phyloP scores from a whole-genome alignment of 2,797 vertebrate genomes.

The Salarias fasciatus region DNA sequence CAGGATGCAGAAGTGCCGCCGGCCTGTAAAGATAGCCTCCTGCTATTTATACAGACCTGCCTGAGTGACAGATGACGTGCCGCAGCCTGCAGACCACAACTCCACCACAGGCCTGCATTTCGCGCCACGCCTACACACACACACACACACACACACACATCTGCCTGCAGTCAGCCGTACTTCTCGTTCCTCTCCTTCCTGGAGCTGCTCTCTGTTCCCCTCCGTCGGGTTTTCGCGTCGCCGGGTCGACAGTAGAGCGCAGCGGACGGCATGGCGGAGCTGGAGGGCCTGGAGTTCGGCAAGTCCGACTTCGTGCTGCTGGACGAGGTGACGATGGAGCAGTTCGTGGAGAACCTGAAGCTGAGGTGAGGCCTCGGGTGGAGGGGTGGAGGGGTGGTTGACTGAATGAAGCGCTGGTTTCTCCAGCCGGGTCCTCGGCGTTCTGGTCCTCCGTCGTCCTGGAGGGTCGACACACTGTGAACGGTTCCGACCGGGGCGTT shows the following conservation, averaged over 20 bases:
- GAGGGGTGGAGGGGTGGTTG: slow-evolving; percentile 28
- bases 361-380: slow-evolving; percentile 82
- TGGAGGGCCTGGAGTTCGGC: slow-evolving; percentile 90
- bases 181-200: slow-evolving; percentile 67
- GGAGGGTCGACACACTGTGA: too few relatives aligned
- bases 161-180: slow-evolving; percentile 36
- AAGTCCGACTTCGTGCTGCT: slow-evolving; percentile 94
- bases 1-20: slow-evolving; percentile 63
- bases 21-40: slow-evolving; percentile 66
- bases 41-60: slow-evolving; percentile 50
- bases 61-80: slow-evolving; percentile 75
- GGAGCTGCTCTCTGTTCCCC: slow-evolving; percentile 52
- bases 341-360: slow-evolving; percentile 93
- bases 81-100: slow-evolving; percentile 69
- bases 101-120: slow-evolving; percentile 38
- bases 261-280: slow-evolving; percentile 85
- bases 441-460: too few relatives aligned
- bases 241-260: background rate
- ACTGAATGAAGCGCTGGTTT: background rate
- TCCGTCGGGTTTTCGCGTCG: slow-evolving; percentile 5
- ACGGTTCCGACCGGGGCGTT: too few relatives aligned
- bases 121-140: slow-evolving; percentile 70
- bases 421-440: too few relatives aligned
- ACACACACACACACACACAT: slow-evolving; percentile 33
- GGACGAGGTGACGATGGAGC: slow-evolving; percentile 93